Conservation (phyloP, 2,113 vertebrate genomes). For the Struthio camelus region DNA sequence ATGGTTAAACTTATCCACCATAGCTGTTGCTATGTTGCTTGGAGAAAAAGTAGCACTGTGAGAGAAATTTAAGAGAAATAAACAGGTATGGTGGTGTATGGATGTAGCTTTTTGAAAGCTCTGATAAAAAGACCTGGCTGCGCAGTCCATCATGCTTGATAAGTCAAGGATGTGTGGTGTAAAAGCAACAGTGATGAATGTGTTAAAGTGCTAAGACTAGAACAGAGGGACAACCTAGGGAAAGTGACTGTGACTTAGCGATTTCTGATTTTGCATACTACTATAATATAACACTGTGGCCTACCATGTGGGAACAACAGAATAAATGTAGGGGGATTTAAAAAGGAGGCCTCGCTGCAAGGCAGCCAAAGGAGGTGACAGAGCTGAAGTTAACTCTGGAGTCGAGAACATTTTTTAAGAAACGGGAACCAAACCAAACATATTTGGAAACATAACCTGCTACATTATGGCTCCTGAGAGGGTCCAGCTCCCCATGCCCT, state of each 20-base stretch:
- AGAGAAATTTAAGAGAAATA: neutral
- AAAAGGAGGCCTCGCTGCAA: neutral
- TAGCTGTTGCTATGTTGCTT: neutral
- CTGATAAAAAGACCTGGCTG: neutral
- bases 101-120: neutral
- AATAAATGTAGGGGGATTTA: too few relatives aligned
- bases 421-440: neutral
- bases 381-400: neutral
- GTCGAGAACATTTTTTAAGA: neutral
- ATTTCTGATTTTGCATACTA: neutral
- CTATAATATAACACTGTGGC: neutral
- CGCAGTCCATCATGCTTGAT: neutral
- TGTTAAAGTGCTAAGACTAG: neutral
- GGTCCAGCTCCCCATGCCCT: neutral
- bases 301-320: neutral
- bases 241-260: neutral
- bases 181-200: neutral
- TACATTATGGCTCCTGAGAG: neutral
- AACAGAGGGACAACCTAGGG: neutral
- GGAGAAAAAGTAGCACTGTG: neutral
- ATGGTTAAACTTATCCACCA: neutral
- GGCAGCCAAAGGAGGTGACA: neutral
- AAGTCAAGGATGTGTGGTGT: neutral
- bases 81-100: neutral
- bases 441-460: neutral